phyloP scores from a whole-genome alignment of 2,113 vertebrate species.

The Hoplias malabaricus region DNA sequence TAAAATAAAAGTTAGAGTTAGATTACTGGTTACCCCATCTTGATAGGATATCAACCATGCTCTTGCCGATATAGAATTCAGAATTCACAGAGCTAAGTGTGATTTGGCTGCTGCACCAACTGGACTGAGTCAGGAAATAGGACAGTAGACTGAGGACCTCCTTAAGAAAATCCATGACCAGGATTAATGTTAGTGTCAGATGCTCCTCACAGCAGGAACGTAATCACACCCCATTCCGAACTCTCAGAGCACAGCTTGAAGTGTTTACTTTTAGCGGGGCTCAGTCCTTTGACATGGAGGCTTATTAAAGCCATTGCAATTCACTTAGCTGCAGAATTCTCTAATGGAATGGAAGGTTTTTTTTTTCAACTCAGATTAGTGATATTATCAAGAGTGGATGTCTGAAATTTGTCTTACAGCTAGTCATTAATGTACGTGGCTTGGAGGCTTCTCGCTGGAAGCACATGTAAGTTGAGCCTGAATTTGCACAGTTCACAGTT shows the following conservation, averaged over 20 bases:
- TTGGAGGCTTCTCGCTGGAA: neutral
- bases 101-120: neutral
- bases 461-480: neutral
- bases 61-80: neutral
- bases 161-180: neutral
- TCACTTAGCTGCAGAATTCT: neutral
- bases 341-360: neutral
- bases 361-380: neutral
- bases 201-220: neutral
- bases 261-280: neutral
- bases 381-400: neutral
- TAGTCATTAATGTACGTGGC: neutral
- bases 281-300: neutral
- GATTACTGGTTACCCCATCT: neutral
- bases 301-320: neutral
- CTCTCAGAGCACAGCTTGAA: neutral
- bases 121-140: neutral
- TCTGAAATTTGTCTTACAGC: neutral
- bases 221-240: neutral
- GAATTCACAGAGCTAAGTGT: neutral
- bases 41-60: neutral
- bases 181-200: conserved; percentile 5
- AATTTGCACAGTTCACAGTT: neutral
- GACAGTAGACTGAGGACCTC: conserved; percentile 3
- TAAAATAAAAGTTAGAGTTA: too few species aligned